Evolutionary conservation across 23 tunicate species (phyloP), one percentile per base, ranked within the genome.

Genomic region (Styela clava): DNA sequence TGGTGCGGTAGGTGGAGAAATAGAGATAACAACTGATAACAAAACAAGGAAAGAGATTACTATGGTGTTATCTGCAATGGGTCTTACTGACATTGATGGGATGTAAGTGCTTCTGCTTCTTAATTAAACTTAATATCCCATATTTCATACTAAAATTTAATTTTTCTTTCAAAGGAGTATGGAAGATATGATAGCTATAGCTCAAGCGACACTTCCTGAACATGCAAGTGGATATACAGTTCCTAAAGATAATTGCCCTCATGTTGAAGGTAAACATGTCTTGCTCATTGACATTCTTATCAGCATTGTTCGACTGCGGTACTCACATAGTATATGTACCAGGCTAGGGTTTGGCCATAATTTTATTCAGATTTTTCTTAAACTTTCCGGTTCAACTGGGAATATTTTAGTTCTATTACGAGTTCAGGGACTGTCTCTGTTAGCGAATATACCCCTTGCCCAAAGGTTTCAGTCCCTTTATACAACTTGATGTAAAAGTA

Each of bases 141-240:
- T n/a, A n/a, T n/a, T n/a, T n/a, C n/a, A n/a, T n/a, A n/a, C n/a
- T n/a, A n/a, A n/a, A n/a, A n/a, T n/a, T n/a, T n/a, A n/a, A n/a
- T n/a, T n/a, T n/a, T n/a, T n/a, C n/a, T n/a, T 2, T 71, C 29
- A 5, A 35, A 76, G 81, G 65, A 44, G 65, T 76, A 24, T 44
- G 37, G 81, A 35, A 76, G 81, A 76, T 16, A 76, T 35, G 64
- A 20, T 76, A 44, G 81, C 81, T 22, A 52, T 76, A 52, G 69
- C 81, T 23, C 81, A 76, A 64, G 81, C 64, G 22, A 26, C 62
- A 76, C 52, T 76, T 25, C 29, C 81, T 9, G 81, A 76, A 5
- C 62, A 76, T 52, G 81, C 81, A n/a, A 76, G 81, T 44, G 81
- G 81, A 33, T 52, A n/a, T n/a, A 52, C 81, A 56, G 64, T 76